Percentiles rank a stretch among this genome's conserved stretches.
phyloP scores from a whole-genome alignment of 2,113 vertebrate genomes.

The Aptenodytes patagonicus region DNA sequence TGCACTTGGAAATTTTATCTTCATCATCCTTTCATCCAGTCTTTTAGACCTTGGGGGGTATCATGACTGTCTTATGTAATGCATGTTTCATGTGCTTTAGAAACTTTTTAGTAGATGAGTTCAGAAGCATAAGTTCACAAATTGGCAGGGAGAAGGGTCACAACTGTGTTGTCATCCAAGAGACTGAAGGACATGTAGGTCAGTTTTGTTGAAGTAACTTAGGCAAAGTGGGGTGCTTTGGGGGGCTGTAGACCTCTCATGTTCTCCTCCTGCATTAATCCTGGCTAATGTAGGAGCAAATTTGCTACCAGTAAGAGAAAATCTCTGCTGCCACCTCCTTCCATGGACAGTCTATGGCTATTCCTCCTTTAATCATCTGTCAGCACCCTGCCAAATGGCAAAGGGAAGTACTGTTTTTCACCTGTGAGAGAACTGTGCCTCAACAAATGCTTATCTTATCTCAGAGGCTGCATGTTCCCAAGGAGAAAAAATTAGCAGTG shows the following conservation, averaged over 20 bases:
- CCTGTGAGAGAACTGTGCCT: not conserved
- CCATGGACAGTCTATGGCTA: not conserved
- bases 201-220: not conserved
- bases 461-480: not conserved
- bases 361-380: not conserved
- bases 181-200: not conserved
- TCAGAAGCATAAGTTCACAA: not conserved
- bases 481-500: not conserved
- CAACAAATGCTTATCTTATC: not conserved
- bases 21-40: not conserved
- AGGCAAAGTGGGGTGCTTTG: not conserved
- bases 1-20: not conserved
- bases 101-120: not conserved
- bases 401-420: not conserved
- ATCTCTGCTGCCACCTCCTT: not conserved
- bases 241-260: not conserved
- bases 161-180: not conserved
- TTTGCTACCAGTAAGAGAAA: not conserved
- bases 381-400: not conserved
- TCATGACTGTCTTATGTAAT: not conserved
- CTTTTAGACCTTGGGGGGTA: not conserved
- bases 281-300: not conserved
- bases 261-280: not conserved
- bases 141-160: not conserved
- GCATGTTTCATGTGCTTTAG: not conserved